phyloP scores from a whole-genome alignment of 2,113 vertebrate species.

The Brachypodius melanocephalos region DNA sequence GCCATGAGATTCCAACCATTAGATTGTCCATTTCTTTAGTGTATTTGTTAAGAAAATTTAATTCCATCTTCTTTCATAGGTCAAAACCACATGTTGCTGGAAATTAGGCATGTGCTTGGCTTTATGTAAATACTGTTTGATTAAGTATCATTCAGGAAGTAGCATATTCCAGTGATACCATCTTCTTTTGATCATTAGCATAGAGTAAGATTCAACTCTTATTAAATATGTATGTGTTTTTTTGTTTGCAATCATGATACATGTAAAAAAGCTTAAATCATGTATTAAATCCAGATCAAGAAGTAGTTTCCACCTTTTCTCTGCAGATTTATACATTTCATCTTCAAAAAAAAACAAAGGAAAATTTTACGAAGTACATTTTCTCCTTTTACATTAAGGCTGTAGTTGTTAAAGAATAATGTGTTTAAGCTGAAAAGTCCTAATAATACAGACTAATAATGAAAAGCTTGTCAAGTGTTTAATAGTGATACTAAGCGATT shows the following conservation, averaged over 20 bases:
- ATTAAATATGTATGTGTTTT: background rate
- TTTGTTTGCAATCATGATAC: background rate
- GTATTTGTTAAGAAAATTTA: background rate
- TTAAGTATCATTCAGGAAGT: background rate
- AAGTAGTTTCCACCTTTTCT: background rate
- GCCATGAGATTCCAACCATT: background rate
- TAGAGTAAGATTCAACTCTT: background rate
- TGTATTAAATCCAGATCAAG: background rate
- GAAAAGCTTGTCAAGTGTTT: background rate
- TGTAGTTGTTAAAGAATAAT: background rate
- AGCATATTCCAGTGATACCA: rapidly evolving
- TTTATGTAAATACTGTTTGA: background rate
- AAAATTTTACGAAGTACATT: background rate
- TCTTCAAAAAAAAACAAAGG: background rate
- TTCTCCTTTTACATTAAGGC: background rate
- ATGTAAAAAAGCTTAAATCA: background rate
- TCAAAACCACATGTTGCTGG: background rate
- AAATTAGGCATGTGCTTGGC: background rate
- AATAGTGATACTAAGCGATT: background rate
- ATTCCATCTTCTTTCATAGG: background rate
- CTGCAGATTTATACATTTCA: background rate
- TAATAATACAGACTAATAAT: background rate
- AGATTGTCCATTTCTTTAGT: background rate
- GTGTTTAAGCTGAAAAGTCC: background rate
- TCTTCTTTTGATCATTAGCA: background rate